Evolutionary conservation across 1,140 invertebrate species (phyloP), one percentile per base, ranked within the genome.

Genomic region (Ephestia elutella): DNA sequence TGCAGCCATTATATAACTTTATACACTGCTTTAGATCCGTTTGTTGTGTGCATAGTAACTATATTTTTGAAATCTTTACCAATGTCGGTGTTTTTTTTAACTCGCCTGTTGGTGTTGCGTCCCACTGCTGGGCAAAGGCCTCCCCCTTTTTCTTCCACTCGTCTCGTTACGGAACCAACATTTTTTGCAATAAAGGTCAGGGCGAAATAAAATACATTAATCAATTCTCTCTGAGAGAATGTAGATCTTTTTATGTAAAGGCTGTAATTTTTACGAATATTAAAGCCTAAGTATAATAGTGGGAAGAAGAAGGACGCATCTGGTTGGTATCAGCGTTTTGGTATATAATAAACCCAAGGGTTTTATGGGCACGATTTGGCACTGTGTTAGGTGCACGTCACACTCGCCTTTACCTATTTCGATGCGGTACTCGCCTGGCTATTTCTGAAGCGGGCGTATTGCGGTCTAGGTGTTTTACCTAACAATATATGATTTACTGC

Each of bases 341-440:
- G 38, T 58, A 73, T 68, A 59, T 62, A 66, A 62, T 68, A 70
- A 66, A 59, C 66, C 59, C 35, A 61, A 54, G 35, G 54, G 63
- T 70, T 81, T 77, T 74, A 75, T 79, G 62, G 64, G 20, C 59
- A 75, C 61, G 63, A 73, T 76, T 78, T 76, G 71, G 70, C 75
- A 73, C 54, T 48, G 62, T 60, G 55, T 58, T 70, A 57, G 51
- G 30, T 54, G 57, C 59, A 65, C 70, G 68, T 79, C 66, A 72
- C 68, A 56, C 49, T 62, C 49, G 50, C 8, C 67, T 71, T 75
- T 76, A 71, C 75, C 67, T 70, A 70, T 76, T 75, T 70, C 71
- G 60, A 68, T 60, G 63, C 65, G 50, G 66, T 66, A 70, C 68
- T 66, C 28, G 49, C 67, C 49, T 50, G 54, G 65, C 68, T 82